Evolutionary conservation across 2,888 invertebrate genomes (phyloP).

Genomic region (Biston betularia): DNA sequence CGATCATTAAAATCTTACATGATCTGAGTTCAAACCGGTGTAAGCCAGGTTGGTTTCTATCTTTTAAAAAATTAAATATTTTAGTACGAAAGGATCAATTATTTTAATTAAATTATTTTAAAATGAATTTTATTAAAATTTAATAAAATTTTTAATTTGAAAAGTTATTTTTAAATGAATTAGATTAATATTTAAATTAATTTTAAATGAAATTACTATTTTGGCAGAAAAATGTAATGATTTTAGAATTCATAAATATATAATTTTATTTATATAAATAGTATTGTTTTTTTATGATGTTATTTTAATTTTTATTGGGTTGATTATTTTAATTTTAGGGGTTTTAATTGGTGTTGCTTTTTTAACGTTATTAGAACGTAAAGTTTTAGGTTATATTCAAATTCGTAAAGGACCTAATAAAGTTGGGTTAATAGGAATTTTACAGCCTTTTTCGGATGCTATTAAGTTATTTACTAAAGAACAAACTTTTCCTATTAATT

Average conservation of each 20-base stretch:
- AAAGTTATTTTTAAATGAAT: slow-evolving; percentile 28
- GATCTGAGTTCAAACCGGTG: slow-evolving; percentile 96
- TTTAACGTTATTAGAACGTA: slow-evolving; percentile 91
- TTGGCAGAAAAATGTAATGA: slow-evolving; percentile 90
- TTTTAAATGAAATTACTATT: slow-evolving; percentile 66
- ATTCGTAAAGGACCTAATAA: slow-evolving; percentile 92
- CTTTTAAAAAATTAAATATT: slow-evolving; percentile 86
- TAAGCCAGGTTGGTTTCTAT: slow-evolving; percentile 95
- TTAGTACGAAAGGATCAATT: slow-evolving; percentile 93
- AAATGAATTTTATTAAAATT: slow-evolving; percentile 60
- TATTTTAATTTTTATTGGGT: slow-evolving; percentile 68
- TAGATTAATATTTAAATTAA: slow-evolving; percentile 22
- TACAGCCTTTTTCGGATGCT: slow-evolving; percentile 91
- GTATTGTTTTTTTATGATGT: slow-evolving; percentile 82
- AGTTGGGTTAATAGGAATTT: slow-evolving; percentile 86
- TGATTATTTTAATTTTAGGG: slow-evolving; percentile 85
- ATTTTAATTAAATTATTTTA: slow-evolving; percentile 83
- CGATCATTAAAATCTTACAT: slow-evolving; percentile 94
- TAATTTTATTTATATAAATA: slow-evolving; percentile 83
- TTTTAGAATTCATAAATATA: slow-evolving; percentile 89
- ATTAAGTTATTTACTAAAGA: slow-evolving; percentile 91
- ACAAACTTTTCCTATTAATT: slow-evolving; percentile 82
- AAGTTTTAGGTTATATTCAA: slow-evolving; percentile 90
- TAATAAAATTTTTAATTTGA: slow-evolving; percentile 15
- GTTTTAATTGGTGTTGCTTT: slow-evolving; percentile 89